phyloP scores from a whole-genome alignment of 2,797 vertebrate genomes.

The Smutsia gigantea region DNA sequence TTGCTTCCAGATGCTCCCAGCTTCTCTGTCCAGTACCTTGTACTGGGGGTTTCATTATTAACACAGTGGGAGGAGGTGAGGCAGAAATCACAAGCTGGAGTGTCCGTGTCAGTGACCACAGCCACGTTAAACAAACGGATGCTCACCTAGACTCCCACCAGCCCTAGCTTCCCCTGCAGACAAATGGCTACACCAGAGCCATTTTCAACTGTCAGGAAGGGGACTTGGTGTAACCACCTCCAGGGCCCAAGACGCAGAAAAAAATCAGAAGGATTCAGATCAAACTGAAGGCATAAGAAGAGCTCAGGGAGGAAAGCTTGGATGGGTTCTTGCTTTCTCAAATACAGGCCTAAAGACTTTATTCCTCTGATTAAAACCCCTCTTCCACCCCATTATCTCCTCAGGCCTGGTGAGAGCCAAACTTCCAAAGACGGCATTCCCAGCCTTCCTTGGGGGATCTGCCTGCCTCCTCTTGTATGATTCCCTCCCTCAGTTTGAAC shows the following conservation, averaged over 20 bases:
- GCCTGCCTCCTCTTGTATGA: too few relatives aligned
- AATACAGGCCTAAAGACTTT: not conserved
- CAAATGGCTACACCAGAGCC: not conserved
- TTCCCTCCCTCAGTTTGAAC: not conserved
- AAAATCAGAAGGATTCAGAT: not conserved
- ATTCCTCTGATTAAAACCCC: not conserved
- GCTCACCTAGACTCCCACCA: not conserved
- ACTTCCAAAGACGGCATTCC: too few relatives aligned
- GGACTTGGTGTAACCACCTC: accelerated
- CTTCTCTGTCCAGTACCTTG: not conserved
- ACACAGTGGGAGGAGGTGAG: accelerated
- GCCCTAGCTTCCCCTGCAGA: not conserved
- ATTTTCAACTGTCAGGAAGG: not conserved
- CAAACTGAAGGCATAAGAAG: not conserved
- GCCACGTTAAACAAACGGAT: not conserved
- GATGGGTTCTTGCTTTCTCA: not conserved
- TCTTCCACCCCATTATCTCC: accelerated
- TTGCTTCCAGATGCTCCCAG: not conserved
- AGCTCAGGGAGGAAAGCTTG: not conserved
- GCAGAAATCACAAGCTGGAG: not conserved
- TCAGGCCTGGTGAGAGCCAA: not conserved
- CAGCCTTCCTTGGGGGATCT: not conserved
- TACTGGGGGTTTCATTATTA: not conserved
- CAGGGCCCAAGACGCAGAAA: not conserved
- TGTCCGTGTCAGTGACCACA: not conserved